Percentiles rank a stretch among this genome's conserved stretches.
Conservation (phyloP, 2,888 invertebrate genomes). For the Caenorhabditis plicata region DNA sequence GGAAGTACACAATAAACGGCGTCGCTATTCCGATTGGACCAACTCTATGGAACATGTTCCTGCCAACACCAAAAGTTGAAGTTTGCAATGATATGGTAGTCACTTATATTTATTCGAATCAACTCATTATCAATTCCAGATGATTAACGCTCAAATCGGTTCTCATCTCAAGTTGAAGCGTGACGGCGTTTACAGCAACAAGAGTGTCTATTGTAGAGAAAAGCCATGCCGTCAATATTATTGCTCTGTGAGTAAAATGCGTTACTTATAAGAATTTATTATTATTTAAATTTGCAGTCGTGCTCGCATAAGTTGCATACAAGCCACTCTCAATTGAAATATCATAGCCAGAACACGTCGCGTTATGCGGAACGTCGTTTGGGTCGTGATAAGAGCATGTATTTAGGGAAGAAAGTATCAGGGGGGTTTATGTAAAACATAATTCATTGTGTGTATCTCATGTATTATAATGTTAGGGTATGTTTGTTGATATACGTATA, state of each 20-base stretch:
- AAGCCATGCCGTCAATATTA: constrained; percentile 28
- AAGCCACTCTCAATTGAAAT: constrained; percentile 3
- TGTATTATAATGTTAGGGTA: no score
- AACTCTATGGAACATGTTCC: constrained; percentile 11
- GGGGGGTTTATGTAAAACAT: no score
- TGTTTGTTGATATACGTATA: no score
- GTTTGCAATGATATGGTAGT: background rate
- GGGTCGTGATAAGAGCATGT: constrained; percentile 31
- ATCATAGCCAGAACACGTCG: no score
- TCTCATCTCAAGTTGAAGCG: constrained; percentile 10
- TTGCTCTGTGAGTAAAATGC: constrained; percentile 12
- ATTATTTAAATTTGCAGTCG: background rate
- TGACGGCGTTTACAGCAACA: constrained; percentile 16
- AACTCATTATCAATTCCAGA: background rate
- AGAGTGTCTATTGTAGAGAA: constrained; percentile 24
- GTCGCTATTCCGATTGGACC: constrained; percentile 10
- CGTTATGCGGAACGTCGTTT: constrained; percentile 22
- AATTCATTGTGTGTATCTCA: no score
- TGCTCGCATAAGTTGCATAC: constrained; percentile 22
- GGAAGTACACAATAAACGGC: background rate
- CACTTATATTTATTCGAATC: background rate
- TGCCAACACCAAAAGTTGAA: constrained; percentile 6
- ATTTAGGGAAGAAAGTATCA: no score
- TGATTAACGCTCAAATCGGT: constrained; percentile 3
- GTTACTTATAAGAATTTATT: background rate